Evolutionary conservation across 2,797 vertebrate genomes (phyloP), one percentile per base, ranked within the genome.

Genomic region (Vireo griseus): DNA sequence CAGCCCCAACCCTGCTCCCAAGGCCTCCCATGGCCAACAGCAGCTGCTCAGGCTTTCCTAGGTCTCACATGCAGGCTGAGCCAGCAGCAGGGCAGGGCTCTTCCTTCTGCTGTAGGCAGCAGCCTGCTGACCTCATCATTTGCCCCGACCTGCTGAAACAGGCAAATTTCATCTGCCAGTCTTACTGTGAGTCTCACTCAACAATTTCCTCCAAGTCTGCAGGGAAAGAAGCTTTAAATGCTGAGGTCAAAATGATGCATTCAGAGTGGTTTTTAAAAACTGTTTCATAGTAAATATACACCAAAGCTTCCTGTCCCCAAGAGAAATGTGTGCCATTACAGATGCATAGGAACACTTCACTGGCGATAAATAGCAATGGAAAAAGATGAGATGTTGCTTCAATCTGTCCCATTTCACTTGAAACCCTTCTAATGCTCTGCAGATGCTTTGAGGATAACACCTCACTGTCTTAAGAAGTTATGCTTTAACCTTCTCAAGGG

Each of bases 151-250:
- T 66, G 90, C 88, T 88, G 66, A 40, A 86, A 65, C 28, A 24
- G 54, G 54, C n/a, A 61, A 24, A 48, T 84, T 94, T 72, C 16
- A 4, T 48, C 67, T 86, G 88, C 79, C 42, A 37, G 35, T 16
- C 22, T 39, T 54, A 11, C n/a, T 16, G n/a, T 24, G 1, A 0
- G 15, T 57, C 42, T 86, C 8, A 0, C 33, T 68, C 58, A 44
- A 17, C 1, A 3, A 2, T 47, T 77, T 44, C 10, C 57, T 71
- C 37, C 0, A 1, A 37, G 17, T 42, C 62, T 71, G 26, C 37
- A 47, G 40, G 47, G 54, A 92, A 91, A 71, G 21, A 15, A 54
- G 10, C 25, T 75, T 72, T 59, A 74, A 74, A 58, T 18, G 44
- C 21, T 68, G 59, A 58, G 37, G 51, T 68, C 47, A 72, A 78